These are phyloP conservation scores for Peribatodes rhomboidaria DNA, from an alignment of 2,888 invertebrate genomes.

Conservation along the genomic window DNA sequence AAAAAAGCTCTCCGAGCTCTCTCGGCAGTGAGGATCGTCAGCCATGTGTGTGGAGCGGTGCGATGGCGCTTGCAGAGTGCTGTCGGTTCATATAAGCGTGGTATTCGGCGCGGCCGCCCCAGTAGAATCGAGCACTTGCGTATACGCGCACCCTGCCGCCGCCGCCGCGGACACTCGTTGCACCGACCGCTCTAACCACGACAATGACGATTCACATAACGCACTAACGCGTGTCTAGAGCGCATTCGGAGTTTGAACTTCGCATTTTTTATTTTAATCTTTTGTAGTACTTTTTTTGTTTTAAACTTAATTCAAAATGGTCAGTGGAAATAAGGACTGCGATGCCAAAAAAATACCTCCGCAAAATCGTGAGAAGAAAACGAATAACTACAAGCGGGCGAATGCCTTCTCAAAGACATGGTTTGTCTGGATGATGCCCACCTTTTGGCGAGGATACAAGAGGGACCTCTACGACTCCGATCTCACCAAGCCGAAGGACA, in stretches of 20 bases:
- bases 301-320: constrained; percentile 68
- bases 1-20: not conserved
- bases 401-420: constrained; percentile 77
- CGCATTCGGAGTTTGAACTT: constrained; percentile 30
- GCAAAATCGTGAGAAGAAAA: constrained; percentile 80
- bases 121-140: constrained; percentile 74
- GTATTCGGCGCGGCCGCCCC: constrained; percentile 65
- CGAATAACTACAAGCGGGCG: constrained; percentile 78
- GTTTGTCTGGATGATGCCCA: constrained; percentile 86
- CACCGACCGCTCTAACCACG: constrained; percentile 56
- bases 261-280: constrained; percentile 42
- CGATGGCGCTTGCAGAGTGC: constrained; percentile 10
- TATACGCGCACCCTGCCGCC: constrained; percentile 66
- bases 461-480: constrained; percentile 89
- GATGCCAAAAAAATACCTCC: constrained; percentile 79
- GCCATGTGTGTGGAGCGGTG: not conserved
- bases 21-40: not conserved
- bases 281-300: constrained; percentile 35
- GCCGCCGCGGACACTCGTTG: constrained; percentile 53
- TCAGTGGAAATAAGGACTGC: constrained; percentile 80
- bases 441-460: constrained; percentile 87
- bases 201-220: constrained; percentile 66
- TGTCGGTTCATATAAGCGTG: constrained; percentile 31
- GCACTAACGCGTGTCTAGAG: constrained; percentile 50
- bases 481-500: constrained; percentile 89